phyloP scores from a whole-genome alignment of 2,797 vertebrate species.

The Emys orbicularis region DNA sequence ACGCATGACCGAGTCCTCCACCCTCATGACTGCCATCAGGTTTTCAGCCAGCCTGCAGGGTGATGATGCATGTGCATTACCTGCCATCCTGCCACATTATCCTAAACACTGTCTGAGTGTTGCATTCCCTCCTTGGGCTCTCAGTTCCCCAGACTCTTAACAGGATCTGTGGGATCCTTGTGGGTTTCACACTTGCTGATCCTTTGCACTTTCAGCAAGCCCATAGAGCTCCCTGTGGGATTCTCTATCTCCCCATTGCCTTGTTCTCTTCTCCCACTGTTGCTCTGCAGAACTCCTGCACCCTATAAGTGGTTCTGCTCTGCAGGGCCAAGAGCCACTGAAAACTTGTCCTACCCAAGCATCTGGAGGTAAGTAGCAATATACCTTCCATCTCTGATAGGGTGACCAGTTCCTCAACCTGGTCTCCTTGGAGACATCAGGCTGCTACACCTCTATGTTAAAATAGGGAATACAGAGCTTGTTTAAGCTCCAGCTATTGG shows the following conservation, averaged over 20 bases:
- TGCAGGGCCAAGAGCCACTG: background rate
- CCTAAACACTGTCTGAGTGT: background rate
- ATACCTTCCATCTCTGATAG: background rate
- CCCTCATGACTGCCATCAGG: background rate
- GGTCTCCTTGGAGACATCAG: background rate
- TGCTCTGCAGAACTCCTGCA: background rate
- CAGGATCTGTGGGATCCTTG: no score
- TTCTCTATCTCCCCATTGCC: background rate
- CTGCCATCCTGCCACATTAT: background rate
- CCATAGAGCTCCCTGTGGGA: background rate
- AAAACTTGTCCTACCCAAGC: background rate
- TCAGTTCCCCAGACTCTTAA: background rate
- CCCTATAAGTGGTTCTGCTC: background rate
- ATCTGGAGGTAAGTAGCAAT: background rate
- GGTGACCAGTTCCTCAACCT: background rate
- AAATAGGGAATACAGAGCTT: fast-evolving
- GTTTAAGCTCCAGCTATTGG: background rate
- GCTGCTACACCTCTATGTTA: background rate
- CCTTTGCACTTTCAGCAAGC: background rate
- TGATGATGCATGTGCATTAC: background rate
- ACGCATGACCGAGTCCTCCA: background rate
- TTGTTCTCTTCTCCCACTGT: conserved; percentile 14
- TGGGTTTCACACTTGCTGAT: fast-evolving
- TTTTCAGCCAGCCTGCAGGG: background rate
- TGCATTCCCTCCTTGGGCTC: background rate